A percentile compares a stretch with the other conserved stretches of the same genome.
Evolutionary conservation across 2,888 invertebrate genomes (phyloP).

Genomic region (Campaea margaritaria): DNA sequence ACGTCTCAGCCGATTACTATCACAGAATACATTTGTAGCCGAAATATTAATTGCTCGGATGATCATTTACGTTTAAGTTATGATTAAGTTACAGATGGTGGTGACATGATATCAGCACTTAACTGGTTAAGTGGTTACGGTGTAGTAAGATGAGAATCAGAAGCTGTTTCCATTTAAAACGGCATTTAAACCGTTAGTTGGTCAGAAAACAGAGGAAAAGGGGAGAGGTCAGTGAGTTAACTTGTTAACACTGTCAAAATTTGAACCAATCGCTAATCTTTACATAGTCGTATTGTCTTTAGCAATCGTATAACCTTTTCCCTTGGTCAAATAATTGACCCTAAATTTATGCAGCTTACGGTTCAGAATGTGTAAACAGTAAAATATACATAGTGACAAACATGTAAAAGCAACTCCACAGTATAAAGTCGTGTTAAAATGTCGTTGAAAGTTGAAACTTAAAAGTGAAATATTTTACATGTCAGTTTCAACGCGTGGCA

Average conservation of each 20-base stretch:
- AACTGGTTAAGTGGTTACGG: slow-evolving; percentile 2
- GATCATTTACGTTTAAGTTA: slow-evolving; percentile 12
- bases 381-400: too few relatives aligned
- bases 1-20: slow-evolving; percentile 21
- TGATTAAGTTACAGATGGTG: slow-evolving; percentile 1
- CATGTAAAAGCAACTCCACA: too few relatives aligned
- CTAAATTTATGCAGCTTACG: too few relatives aligned
- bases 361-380: too few relatives aligned
- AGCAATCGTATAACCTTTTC: too few relatives aligned
- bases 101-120: slow-evolving; percentile 3
- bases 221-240: too few relatives aligned
- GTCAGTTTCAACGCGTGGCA: slow-evolving; percentile 46
- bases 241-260: too few relatives aligned
- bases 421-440: neutral
- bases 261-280: too few relatives aligned
- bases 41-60: slow-evolving; percentile 20
- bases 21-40: slow-evolving; percentile 11
- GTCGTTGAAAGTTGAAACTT: slow-evolving; percentile 2
- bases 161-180: neutral
- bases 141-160: neutral
- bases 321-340: too few relatives aligned
- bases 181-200: neutral
- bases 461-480: slow-evolving; percentile 31
- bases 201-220: too few relatives aligned
- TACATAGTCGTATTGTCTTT: too few relatives aligned